Evolutionary conservation across 2,888 invertebrate species (phyloP), one percentile per base, ranked within the genome.

Genomic region (Pachliopta kotzebuea): DNA sequence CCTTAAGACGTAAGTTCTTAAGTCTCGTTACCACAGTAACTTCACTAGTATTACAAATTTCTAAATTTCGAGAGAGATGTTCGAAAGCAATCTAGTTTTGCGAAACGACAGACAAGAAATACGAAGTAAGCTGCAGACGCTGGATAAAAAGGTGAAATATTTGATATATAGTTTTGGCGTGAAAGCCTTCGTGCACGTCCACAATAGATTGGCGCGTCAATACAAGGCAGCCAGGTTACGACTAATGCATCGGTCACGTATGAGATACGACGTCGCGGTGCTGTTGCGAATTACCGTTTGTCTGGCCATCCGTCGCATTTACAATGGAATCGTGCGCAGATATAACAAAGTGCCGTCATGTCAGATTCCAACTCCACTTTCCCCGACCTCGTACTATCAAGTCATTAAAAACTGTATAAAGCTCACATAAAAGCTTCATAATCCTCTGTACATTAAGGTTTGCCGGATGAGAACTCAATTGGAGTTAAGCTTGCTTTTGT

Each of bases 191-290:
- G 24, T 53, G 65, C 60, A 61, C 65, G 65, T 65, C 53, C 57
- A 61, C 54, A 52, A 66, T 52, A 67, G 68, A 70, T 72, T 69
- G 66, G 67, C 65, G 64, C 66, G 70, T 71, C 72, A 69, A 70
- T 71, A 68, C 67, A 60, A 64, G 66, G 61, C 63, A 50, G 59
- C 53, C 7, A 31, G 24, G 60, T 62, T 66, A 70, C 66, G 69
- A 71, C 72, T 72, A 76, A 73, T 69, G 71, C 70, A 70, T 72
- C 64, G 70, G 74, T 73, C 73, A 75, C 73, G 72, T 72, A 62
- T 63, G 31, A 63, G 56, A 62, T 58, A 60, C 56, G 62, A 60
- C 53, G 59, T 65, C 57, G 57, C 49, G 29, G 23, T 8, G 45
- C 60, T 20, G 26, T 58, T 65, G 65, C 65, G 29, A 60, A 54